Base-by-base conservation (phyloP, 2,113 vertebrate genomes). In the Rattus norvegicus region DNA sequence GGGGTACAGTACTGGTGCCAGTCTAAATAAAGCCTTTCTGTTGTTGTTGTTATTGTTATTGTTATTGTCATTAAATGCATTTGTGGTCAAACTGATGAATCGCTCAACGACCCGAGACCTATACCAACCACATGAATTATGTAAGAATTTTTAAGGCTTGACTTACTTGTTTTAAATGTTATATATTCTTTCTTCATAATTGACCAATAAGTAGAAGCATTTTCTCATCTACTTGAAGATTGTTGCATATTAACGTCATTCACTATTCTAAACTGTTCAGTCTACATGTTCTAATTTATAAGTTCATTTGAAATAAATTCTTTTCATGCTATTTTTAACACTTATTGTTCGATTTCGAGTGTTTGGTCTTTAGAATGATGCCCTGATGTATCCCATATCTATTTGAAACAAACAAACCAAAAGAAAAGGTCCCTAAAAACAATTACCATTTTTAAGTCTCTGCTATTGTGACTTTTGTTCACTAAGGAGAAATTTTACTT, bases 291-390 rank as follows among this genome's bases (percentile, higher is more conserved):
- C 65, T 69, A 69, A 14, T 69, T 69, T 14, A 10, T 75, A 52
- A 95, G n/a, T 16, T 69, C 2, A 12, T 43, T 89, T 20, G 95
- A 56, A 76, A 7, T 93, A 69, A 86, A 86, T 76, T 91, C 20
- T 73, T 95, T 95, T 75, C 85, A 81, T 92, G 73, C 30, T 67
- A 17, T 80, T 88, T 91, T 39, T 39, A 49, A 54, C 49, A 28
- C 47, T 76, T 2, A 67, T 92, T 91, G n/a, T 54, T 95, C 49
- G 75, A 11, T 92, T 89, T 89, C 67, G 84, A 28, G 28, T 19
- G 59, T 90, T n/a, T 52, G 24, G 36, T 81, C 36, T 33, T 81
- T 92, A 77, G 67, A 56, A 17, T 13, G 91, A 79, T 8, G 77
- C 7, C 22, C 80, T 89, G 14, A 63, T 59, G 56, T 14, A 19